Evolutionary conservation across 2,888 invertebrate species (phyloP), one percentile per base, ranked within the genome.

Genomic region (Loripinus fragilis): DNA sequence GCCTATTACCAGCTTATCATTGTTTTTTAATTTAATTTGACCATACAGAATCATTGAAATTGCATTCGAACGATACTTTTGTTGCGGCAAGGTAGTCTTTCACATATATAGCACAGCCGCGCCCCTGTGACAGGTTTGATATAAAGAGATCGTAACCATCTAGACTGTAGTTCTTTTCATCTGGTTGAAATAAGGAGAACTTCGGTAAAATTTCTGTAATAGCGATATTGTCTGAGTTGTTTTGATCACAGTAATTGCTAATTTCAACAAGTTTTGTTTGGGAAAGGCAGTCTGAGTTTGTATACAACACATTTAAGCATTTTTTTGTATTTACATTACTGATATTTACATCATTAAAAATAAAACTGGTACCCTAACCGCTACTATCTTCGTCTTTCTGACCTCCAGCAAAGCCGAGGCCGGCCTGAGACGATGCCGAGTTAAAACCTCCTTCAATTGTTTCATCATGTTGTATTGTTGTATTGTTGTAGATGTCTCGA

Each of bases 31-130:
- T 7, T 20, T 50, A 7, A 50, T 8, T n/a, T 50, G 50, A 50
- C 50, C 50, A 50, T 12, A 20, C 50, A n/a, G 50, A 50, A 12
- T 50, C 50, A 50, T n/a, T 50, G n/a, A 50, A 50, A 50, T 50
- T n/a, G n/a, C n/a, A n/a, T n/a, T n/a, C n/a, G n/a, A n/a, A n/a
- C n/a, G n/a, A n/a, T n/a, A n/a, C n/a, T n/a, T n/a, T n/a, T n/a
- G n/a, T n/a, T n/a, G n/a, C n/a, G n/a, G n/a, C n/a, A n/a, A n/a
- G n/a, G n/a, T 20, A 7, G 12, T 50, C 17, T 50, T 8, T 50
- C n/a, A 50, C 50, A 20, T n/a, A 50, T 12, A 50, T 12, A 50
- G 50, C 50, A 50, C 50, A 50, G 7, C 50, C 50, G 50, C 50
- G 50, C 8, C 23, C 50, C 12, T 7, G 23, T 12, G 50, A 20